Conservation (phyloP, 2,113 vertebrate genomes). For the Aphelocoma coerulescens region DNA sequence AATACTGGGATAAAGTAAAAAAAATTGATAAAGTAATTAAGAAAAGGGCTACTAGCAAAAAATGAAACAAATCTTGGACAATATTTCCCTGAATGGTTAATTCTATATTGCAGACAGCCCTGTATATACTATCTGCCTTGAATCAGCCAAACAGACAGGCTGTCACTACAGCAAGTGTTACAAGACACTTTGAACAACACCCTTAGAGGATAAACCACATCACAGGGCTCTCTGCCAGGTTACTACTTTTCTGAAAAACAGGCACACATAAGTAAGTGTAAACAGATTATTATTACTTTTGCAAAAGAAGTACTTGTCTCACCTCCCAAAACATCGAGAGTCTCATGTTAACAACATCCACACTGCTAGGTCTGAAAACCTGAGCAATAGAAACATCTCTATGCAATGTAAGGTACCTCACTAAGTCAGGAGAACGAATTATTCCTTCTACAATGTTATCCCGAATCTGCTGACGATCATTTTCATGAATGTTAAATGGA, state of each 20-base stretch:
- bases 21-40: background rate
- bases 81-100: background rate
- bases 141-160: background rate
- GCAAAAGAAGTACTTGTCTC: background rate
- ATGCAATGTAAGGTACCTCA: conserved; percentile 76
- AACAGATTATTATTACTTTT: background rate
- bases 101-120: background rate
- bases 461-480: conserved; percentile 93
- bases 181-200: background rate
- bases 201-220: background rate
- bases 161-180: background rate
- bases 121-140: background rate
- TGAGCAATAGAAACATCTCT: background rate
- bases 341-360: background rate
- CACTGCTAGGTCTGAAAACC: background rate
- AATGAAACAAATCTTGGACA: background rate
- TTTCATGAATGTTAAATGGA: conserved; percentile 97
- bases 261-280: background rate
- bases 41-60: background rate
- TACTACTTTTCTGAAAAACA: background rate
- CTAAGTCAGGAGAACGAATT: conserved; percentile 91
- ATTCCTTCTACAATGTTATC: conserved; percentile 95
- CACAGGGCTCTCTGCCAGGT: background rate
- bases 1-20: background rate
- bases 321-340: background rate